Evolutionary conservation across 1,140 invertebrate genomes (phyloP), one percentile per base, ranked within the genome.

Genomic region (Ips nitidus): DNA sequence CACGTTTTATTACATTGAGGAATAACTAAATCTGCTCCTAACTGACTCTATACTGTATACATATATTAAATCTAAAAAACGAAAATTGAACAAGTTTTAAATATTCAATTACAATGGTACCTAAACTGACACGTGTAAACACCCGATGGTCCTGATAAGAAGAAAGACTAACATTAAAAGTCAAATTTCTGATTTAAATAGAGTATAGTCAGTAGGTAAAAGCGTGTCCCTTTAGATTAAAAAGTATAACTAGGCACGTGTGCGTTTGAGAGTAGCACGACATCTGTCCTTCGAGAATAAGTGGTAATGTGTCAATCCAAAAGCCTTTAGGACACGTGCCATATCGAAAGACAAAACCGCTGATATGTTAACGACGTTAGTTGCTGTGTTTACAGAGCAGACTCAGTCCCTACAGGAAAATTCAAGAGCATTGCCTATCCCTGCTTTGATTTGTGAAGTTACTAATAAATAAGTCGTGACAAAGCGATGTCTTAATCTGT

Each of bases 231-330:
- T 41, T 8, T 52, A n/a, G 61, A 63, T 63, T 63, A 63, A 41
- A 66, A 66, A 66, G 56, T 66, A 66, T 57, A 66, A 66, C 41
- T 37, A 56, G 64, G 1, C 64, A 66, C 64, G 64, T 66, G 64
- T 58, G 52, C 37, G 38, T 50, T 36, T 66, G 52, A 66, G 64
- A 42, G 64, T 45, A 39, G 61, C 45, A 66, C 45, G 64, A 37
- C 64, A 66, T 66, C 64, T 66, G 64, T 52, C 41, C 4, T 40
- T 40, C 64, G 64, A 63, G 47, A 63, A 63, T 63, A 63, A 63
- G 61, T 63, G 61, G 61, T 63, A 66, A 66, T 58, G 53, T 58
- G 64, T 66, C 64, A 57, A 66, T 66, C 53, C 22, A n/a, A 41
- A 45, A 41, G 39, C 52, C 64, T 50, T 57, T 43, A 43, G 42